Conservation (phyloP, 1,140 invertebrate genomes). For the Drosophila azteca region DNA sequence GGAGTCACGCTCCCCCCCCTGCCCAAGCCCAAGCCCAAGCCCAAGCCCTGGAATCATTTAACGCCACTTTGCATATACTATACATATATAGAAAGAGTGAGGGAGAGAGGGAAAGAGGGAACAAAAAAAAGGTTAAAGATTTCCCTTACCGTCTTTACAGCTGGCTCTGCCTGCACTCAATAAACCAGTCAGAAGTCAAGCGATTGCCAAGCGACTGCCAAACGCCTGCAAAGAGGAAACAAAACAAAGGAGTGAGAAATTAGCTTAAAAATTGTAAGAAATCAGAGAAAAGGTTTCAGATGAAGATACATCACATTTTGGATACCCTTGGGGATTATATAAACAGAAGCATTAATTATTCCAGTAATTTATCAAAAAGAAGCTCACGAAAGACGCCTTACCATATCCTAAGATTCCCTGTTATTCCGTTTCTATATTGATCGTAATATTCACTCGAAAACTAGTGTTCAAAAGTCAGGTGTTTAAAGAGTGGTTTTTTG, state of each 20-base stretch:
- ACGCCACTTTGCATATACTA: constrained; percentile 73
- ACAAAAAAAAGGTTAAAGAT: constrained; percentile 60
- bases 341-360: too few species aligned
- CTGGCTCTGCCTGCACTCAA: constrained; percentile 56
- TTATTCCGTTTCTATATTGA: too few species aligned
- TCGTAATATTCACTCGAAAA: too few species aligned
- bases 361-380: too few species aligned
- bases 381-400: too few species aligned
- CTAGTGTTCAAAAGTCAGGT: too few species aligned
- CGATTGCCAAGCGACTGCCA: background rate
- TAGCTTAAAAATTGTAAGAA: constrained; percentile 10
- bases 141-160: constrained; percentile 35
- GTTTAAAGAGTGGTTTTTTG: too few species aligned
- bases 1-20: constrained; percentile 23
- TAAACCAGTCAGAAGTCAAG: constrained; percentile 61
- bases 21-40: constrained; percentile 4
- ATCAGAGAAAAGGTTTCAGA: background rate
- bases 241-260: constrained; percentile 20
- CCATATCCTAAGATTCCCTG: too few species aligned
- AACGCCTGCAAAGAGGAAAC: constrained; percentile 35
- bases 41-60: constrained; percentile 46
- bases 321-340: too few species aligned
- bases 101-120: background rate
- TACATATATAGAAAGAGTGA: background rate
- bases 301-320: background rate